Base-by-base conservation (phyloP, 2,888 invertebrate species). In the Mythimna pallens region DNA sequence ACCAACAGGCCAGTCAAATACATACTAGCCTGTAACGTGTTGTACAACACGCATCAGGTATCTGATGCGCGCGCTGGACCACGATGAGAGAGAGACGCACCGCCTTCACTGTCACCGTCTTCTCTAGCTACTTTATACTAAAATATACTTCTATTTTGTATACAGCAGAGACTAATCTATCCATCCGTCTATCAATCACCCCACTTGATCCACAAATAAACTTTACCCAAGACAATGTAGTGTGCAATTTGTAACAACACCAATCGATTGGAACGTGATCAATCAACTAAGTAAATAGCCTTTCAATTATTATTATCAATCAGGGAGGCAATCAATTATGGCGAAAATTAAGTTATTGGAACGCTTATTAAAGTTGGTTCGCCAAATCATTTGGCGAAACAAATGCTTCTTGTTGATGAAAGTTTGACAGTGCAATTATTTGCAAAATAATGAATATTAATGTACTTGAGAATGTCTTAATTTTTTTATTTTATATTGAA, bases 221-320 rank as follows among this genome's bases (percentile, higher is more conserved):
- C 36, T 64, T 34, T 8, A 34, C n/a, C 57, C n/a, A 65, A 73
- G 52, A 73, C 10, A 43, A 40, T 54, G 22, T 43, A 54, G 17
- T 63, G 36, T 57, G 55, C 66, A 83, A 73, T 80, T 76, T 76
- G 74, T 63, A 52, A 12, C 58, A 65, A 61, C n/a, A 64, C 34
- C 61, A 70, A 75, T 80, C 54, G 59, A 62, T 78, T 59, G 61
- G 54, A 69, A 76, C 76, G 62, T 76, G 71, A 86, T 86, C 77
- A 76, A 86, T 85, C 78, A 86, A 55, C 73, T 68, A 47, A 76
- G 67, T 80, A 77, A 85, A 86, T 86, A 80, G 73, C 59, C 59
- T 57, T 64, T 76, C 84, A 82, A 76, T 82, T 75, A 82, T 65
- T 75, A 84, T 85, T 47, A 47, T 47, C 82, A 82, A 85, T 86